These are phyloP conservation scores for Premnoplex brunnescens DNA, from an alignment of 2,797 vertebrate genomes.

Conservation along the genomic window DNA sequence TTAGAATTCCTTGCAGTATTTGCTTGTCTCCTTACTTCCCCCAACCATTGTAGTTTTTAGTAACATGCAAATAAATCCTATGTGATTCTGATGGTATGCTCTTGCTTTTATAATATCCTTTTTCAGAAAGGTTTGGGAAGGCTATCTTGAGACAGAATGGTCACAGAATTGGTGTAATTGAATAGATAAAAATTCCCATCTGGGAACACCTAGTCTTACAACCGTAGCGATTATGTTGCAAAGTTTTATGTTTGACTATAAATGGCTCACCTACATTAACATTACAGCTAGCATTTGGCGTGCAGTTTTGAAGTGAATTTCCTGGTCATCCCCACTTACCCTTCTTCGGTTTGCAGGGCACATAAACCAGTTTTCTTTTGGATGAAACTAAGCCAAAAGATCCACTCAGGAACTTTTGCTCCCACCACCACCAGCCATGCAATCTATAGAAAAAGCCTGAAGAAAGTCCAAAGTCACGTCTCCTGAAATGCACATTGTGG, in stretches of 20 bases:
- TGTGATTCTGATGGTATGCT: not conserved
- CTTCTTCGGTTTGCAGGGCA: not conserved
- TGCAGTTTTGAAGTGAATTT: not conserved
- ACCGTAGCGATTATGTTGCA: not conserved
- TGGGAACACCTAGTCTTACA: not conserved
- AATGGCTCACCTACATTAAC: not conserved
- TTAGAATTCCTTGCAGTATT: not conserved
- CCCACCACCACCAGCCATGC: not conserved
- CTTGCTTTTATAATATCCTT: not conserved
- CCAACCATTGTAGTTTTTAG: not conserved
- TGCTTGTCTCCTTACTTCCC: not conserved
- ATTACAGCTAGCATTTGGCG: not conserved
- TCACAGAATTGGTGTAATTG: not conserved
- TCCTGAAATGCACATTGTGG: not conserved
- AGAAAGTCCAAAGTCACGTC: not conserved
- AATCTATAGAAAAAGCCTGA: not conserved
- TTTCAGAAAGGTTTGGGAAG: not conserved
- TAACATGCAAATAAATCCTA: not conserved
- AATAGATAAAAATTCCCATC: not conserved
- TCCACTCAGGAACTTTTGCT: not conserved
- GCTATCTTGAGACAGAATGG: not conserved
- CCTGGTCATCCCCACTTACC: not conserved
- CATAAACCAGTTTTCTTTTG: not conserved
- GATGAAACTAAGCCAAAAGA: not conserved
- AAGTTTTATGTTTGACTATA: not conserved